A percentile compares a stretch with the other conserved stretches of the same genome.
Evolutionary conservation across 2,888 invertebrate species (phyloP).

Genomic region (Teleogryllus oceanicus): DNA sequence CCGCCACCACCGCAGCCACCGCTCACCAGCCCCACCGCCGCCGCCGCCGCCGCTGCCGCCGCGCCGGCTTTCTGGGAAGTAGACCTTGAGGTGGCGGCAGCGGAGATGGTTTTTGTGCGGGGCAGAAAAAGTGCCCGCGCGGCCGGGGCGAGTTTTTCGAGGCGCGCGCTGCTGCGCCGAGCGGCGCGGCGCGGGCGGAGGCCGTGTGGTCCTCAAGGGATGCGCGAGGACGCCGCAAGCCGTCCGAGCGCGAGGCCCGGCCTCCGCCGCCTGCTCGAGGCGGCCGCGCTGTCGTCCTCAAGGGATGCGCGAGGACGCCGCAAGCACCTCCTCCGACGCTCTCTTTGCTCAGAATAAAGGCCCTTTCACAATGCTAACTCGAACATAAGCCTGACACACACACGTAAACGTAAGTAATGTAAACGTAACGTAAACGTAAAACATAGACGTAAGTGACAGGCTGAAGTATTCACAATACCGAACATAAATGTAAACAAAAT

Average conservation of each 20-base stretch:
- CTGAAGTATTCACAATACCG: too few relatives aligned
- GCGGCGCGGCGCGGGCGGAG: background rate
- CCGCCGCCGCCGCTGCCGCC: background rate
- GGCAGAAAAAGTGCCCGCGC: background rate
- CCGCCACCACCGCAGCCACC: background rate
- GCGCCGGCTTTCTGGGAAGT: constrained; percentile 22
- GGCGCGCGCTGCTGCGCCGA: background rate
- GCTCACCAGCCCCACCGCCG: background rate
- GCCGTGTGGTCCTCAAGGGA: too few relatives aligned
- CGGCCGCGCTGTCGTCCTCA: background rate
- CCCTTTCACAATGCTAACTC: too few relatives aligned
- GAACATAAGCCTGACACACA: too few relatives aligned
- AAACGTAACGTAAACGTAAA: too few relatives aligned
- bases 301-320: background rate
- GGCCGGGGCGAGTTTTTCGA: constrained; percentile 18
- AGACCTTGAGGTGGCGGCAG: constrained; percentile 23
- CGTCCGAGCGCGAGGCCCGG: background rate
- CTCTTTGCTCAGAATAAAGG: background rate
- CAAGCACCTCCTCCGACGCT: background rate
- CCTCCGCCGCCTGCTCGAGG: background rate
- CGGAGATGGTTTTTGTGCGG: background rate
- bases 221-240: too few relatives aligned
- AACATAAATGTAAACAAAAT: too few relatives aligned
- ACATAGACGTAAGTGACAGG: too few relatives aligned
- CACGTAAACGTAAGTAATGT: too few relatives aligned